Evolutionary conservation across 2,888 invertebrate species (phyloP), one percentile per base, ranked within the genome.

Genomic region (Tipula unca): DNA sequence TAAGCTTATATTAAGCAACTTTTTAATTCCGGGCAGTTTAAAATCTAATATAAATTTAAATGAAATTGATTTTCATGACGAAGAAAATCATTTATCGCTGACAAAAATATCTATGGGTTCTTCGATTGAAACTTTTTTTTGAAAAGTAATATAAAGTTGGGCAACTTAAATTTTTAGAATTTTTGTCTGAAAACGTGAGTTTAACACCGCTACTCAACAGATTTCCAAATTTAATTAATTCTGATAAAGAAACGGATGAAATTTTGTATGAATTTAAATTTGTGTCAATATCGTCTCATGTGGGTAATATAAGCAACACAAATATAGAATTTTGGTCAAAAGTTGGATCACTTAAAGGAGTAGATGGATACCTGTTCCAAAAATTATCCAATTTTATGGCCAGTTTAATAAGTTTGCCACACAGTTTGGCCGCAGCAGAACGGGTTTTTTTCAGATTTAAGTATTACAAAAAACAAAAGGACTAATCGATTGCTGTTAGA

Each of bases 71-170:
- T 85, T 87, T 39, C 82, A 85, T 14, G 85, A 85, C 85, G 85
- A 86, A 36, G 13, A 14, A 35, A 87, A 86, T 86, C 87, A 86
- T 86, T 82, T 86, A 25, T 83, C 86, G 86, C 54, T 87, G 17
- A 85, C 86, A 32, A 29, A 86, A 20, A 86, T 87, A 54, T 86
- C 86, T 86, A 85, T 85, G 85, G 87, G 87, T 20, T 82, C 20
- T 82, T 8, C 82, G 29, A 29, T 82, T 25, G 82, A 20, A 82
- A 29, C 82, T 20, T 82, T 82, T 82, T 82, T 82, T 25, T 25
- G 25, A 82, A 82, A 82, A 82, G 14, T 82, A 82, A 82, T 13
- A 82, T 82, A 29, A 82, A 20, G 82, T 25, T 20, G 82, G 20
- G 29, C 13, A 10, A 10, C 29, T 20, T 1, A 29, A 29, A 29